phyloP scores from a whole-genome alignment of 2,888 invertebrate genomes.

The Hoplodrina ambigua region DNA sequence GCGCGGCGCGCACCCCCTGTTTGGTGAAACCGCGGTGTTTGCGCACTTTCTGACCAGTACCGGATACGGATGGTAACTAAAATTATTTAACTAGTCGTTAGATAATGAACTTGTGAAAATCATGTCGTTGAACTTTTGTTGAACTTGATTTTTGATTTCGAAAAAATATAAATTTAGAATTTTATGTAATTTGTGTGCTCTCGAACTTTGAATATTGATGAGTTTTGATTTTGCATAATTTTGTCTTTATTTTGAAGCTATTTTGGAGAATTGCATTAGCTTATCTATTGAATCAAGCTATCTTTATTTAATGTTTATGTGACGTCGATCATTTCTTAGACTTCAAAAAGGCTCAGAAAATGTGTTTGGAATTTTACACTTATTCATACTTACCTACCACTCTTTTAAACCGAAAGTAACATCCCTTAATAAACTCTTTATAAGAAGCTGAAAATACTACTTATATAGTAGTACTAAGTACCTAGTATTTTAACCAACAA shows the following conservation, averaged over 20 bases:
- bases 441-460: too few species aligned
- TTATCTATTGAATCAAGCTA: too few species aligned
- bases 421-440: too few species aligned
- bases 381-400: too few species aligned
- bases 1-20: conserved; percentile 78
- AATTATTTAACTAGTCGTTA: conserved; percentile 67
- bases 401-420: too few species aligned
- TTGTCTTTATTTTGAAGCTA: neutral
- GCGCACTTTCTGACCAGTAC: conserved; percentile 82
- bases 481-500: too few species aligned
- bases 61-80: conserved; percentile 77
- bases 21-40: conserved; percentile 81
- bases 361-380: too few species aligned
- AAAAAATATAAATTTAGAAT: neutral
- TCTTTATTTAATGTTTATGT: too few species aligned
- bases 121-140: conserved; percentile 65
- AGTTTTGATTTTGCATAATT: conserved; percentile 1
- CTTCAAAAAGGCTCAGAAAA: too few species aligned
- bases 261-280: too few species aligned
- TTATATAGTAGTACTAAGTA: too few species aligned
- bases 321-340: too few species aligned
- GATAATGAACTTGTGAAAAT: conserved; percentile 64
- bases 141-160: conserved; percentile 43
- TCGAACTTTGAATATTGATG: neutral
- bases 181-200: conserved; percentile 1